Base-by-base conservation (phyloP, 1,140 invertebrate genomes). In the Hesperophylax magnus region DNA sequence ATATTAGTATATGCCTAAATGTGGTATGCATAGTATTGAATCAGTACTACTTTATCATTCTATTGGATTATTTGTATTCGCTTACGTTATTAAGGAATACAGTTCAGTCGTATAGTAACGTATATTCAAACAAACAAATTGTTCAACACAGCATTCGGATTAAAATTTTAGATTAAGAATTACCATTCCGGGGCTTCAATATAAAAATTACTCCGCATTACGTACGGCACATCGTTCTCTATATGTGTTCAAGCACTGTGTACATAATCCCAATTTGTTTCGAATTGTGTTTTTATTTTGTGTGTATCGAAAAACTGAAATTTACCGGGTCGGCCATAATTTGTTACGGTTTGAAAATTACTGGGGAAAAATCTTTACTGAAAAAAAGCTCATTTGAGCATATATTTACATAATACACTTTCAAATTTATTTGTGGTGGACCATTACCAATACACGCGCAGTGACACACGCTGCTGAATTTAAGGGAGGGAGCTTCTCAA, bases 371-470 rank as follows among this genome's bases (percentile, higher is more conserved):
- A 82, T 77, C 81, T 77, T 82, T 79, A 74, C 81, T 69, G 74
- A 83, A 83, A 83, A 80, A 83, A 81, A 83, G 79, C 82, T 83
- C 82, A 83, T 83, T 83, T 83, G 82, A 83, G 79, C 77, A 77
- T 81, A 83, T 76, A 81, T 81, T 83, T 83, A 83, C 82, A 83
- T 83, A 83, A 83, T 83, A 83, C 82, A 83, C 82, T 83, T 81
- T 77, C 76, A 82, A 82, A 82, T 82, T 82, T 81, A 79, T 81
- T 79, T 83, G 82, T 81, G 78, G 71, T 56, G 52, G 69, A 34
- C 52, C 22, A 60, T 34, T 58, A 39, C 27, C 52, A 65, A 79
- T 31, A 77, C 67, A 71, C 39, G 67, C 53, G 27, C 39, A 72
- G 17, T 69, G 69, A 58, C 53, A 58, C 22, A 56, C 54, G 54